Percentiles rank a stretch among this genome's conserved stretches.
Conservation (phyloP, 1,140 invertebrate genomes). For the Lordiphosa collinella region DNA sequence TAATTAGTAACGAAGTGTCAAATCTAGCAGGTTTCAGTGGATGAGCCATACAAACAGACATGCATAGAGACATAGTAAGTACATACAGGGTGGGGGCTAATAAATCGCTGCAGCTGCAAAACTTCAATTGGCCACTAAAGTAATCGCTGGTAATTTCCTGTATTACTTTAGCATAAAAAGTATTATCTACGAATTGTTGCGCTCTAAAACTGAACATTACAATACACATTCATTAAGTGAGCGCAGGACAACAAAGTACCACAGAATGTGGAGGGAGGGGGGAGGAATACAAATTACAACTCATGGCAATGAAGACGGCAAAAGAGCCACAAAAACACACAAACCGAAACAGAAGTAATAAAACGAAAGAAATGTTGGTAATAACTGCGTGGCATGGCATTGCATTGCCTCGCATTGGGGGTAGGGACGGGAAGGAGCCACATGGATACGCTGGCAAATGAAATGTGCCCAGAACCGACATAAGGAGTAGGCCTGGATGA, state of each 20-base stretch:
- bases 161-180: constrained; percentile 47
- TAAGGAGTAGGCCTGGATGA: constrained; percentile 47
- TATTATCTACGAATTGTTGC: constrained; percentile 16
- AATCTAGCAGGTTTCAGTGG: constrained; percentile 35
- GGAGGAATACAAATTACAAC: constrained; percentile 31
- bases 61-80: background rate
- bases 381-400: constrained; percentile 25
- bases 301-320: constrained; percentile 32
- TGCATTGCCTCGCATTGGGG: constrained; percentile 3
- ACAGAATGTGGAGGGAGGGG: too few relatives aligned
- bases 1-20: constrained; percentile 70
- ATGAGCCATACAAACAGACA: constrained; percentile 1
- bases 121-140: constrained; percentile 41
- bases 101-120: constrained; percentile 20
- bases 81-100: background rate
- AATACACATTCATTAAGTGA: constrained; percentile 10
- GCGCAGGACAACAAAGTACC: constrained; percentile 18
- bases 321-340: constrained; percentile 17
- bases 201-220: background rate
- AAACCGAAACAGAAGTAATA: constrained; percentile 33
- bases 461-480: constrained; percentile 48
- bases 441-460: constrained; percentile 34
- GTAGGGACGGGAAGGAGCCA: constrained; percentile 1
- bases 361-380: constrained; percentile 36
- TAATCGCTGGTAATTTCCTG: constrained; percentile 49